A percentile compares a stretch with the other conserved stretches of the same genome.
These are phyloP conservation scores for Phaonia tiefii DNA, from an alignment of 2,888 invertebrate species.

Conservation along the genomic window DNA sequence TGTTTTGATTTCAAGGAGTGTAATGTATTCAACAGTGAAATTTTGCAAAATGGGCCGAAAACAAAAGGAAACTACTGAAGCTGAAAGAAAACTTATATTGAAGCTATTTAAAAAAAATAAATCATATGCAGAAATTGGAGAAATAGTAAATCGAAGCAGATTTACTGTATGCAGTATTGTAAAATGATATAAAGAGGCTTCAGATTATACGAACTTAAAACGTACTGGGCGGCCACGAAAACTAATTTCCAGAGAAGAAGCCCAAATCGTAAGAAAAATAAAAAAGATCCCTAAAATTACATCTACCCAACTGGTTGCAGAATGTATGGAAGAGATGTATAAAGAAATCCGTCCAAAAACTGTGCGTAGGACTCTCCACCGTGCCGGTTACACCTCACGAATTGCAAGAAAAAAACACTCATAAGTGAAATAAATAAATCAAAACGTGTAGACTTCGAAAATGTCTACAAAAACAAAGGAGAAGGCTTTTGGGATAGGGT, in stretches of 20 bases:
- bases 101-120: conserved; percentile 38
- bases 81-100: conserved; percentile 44
- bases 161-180: conserved; percentile 47
- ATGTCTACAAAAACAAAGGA: too few relatives aligned
- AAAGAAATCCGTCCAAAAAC: too few relatives aligned
- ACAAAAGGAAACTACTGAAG: neutral
- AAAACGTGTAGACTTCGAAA: too few relatives aligned
- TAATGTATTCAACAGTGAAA: too few relatives aligned
- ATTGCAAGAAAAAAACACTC: too few relatives aligned
- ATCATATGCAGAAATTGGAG: conserved; percentile 50
- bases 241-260: conserved; percentile 1
- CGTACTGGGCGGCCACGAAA: conserved; percentile 20
- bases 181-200: conserved; percentile 37
- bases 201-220: conserved; percentile 2
- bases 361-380: neutral
- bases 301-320: conserved; percentile 13
- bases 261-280: conserved; percentile 25
- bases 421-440: too few relatives aligned
- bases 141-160: conserved; percentile 45
- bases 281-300: conserved; percentile 33
- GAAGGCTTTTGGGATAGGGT: too few relatives aligned
- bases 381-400: conserved; percentile 20
- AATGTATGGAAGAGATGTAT: conserved; percentile 4
- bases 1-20: too few relatives aligned
- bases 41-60: neutral